A percentile compares a stretch with the other conserved stretches of the same genome.
Conservation (phyloP, 2,113 vertebrate species). For the Cervus canadensis region DNA sequence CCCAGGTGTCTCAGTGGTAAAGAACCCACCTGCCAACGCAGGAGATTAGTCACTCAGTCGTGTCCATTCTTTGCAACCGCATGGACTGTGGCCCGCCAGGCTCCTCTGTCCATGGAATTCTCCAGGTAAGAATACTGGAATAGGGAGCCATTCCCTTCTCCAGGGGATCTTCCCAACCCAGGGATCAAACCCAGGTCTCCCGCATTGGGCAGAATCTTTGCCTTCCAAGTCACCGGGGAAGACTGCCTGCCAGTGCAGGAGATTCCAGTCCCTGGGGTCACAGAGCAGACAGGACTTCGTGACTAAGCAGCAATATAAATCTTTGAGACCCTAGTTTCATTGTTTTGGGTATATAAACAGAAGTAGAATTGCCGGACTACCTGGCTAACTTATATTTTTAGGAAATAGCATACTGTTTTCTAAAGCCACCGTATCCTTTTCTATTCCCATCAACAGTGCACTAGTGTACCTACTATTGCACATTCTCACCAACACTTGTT, state of each 20-base stretch:
- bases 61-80: not conserved
- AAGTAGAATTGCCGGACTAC: not conserved
- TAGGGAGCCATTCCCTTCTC: not conserved
- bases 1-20: not conserved
- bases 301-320: not conserved
- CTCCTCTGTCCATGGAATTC: not conserved
- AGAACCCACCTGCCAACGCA: not conserved
- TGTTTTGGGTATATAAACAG: not conserved
- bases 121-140: not conserved
- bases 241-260: not conserved
- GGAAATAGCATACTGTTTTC: not conserved
- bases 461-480: rapidly evolving
- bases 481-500: rapidly evolving
- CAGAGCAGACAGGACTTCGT: not conserved
- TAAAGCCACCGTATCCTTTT: too few relatives aligned
- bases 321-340: not conserved
- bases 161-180: not conserved
- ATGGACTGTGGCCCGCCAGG: rapidly evolving
- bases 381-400: not conserved
- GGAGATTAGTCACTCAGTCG: not conserved
- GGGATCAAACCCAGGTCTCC: not conserved
- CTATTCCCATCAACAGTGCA: rapidly evolving
- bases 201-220: not conserved
- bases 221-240: not conserved
- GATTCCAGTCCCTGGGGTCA: not conserved